These are phyloP conservation scores for Drosophila takahashii DNA, from an alignment of 1,140 invertebrate species.

Conservation along the genomic window DNA sequence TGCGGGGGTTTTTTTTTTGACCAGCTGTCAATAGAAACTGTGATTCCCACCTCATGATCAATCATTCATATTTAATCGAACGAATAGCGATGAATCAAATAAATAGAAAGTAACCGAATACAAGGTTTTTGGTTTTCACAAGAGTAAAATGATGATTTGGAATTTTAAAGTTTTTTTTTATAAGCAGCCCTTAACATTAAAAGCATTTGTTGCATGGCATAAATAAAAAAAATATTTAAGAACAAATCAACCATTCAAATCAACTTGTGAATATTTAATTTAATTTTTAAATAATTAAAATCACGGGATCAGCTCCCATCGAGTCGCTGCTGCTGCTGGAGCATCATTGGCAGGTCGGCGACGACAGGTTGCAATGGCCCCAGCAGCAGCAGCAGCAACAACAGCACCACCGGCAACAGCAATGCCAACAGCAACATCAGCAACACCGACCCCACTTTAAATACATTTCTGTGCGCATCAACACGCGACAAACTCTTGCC, in stretches of 20 bases:
- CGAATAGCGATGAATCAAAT: not conserved
- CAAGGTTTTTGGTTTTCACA: too few relatives aligned
- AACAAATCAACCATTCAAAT: too few relatives aligned
- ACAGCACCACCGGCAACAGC: conserved; percentile 9
- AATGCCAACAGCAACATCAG: conserved; percentile 17
- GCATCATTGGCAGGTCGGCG: conserved; percentile 57
- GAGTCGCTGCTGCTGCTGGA: conserved; percentile 16
- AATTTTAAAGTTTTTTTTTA: too few relatives aligned
- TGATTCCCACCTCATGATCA: conserved; percentile 25
- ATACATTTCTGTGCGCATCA: conserved; percentile 74
- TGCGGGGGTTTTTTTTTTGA: not conserved
- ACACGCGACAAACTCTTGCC: conserved; percentile 67
- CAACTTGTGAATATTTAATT: not conserved
- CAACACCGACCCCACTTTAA: conserved; percentile 46
- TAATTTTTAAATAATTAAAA: not conserved
- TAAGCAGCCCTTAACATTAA: not conserved
- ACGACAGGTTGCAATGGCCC: conserved; percentile 45
- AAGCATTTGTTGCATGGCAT: too few relatives aligned
- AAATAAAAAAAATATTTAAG: too few relatives aligned
- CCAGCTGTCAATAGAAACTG: not conserved
- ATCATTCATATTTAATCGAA: conserved; percentile 31
- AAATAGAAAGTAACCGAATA: not conserved
- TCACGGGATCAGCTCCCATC: conserved; percentile 34
- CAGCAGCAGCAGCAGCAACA: conserved; percentile 1
- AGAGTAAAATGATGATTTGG: too few relatives aligned